Base-by-base conservation (phyloP, 2,888 invertebrate genomes). In the Emmelina monodactyla region DNA sequence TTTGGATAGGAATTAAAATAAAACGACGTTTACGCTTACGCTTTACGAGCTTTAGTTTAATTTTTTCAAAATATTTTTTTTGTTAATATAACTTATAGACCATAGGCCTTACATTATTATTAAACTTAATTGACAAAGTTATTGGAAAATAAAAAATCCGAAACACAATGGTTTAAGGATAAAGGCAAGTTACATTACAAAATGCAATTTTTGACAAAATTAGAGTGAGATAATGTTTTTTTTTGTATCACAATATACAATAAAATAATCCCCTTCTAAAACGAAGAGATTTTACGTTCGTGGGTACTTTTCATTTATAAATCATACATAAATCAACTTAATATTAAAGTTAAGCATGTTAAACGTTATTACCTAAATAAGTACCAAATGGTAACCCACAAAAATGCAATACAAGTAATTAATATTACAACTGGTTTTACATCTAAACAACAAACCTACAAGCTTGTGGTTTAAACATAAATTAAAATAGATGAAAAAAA, bases 31-130 rank as follows among this genome's bases (percentile, higher is more conserved):
- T n/a, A n/a, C n/a, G n/a, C n/a, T n/a, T n/a, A n/a, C n/a, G n/a
- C n/a, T n/a, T n/a, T n/a, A n/a, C n/a, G n/a, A n/a, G n/a, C n/a
- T n/a, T 25, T 25, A 7, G 25, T 25, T 3, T 7, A 9, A 10
- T 25, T 10, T 25, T 25, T n/a, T 10, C 25, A 25, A 25, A 15
- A 46, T 44, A 43, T 41, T 47, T 46, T 47, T 47, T 48, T 40
- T 49, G 47, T 62, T 59, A 62, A 44, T 58, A 3, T 7, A 57
- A 53, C 66, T 71, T 72, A 71, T 50, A 73, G 76, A 76, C 75
- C 76, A 78, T 35, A 58, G 75, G 75, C 73, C 78, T 71, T 76
- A 75, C 76, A 25, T 25, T 42, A 41, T 40, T 44, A 45, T 47
- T 49, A 46, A 40, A 34, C 46, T 43, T 42, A 42, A 42, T 41